Conservation (phyloP, 2,797 vertebrate species). For the Coregonus sp. region DNA sequence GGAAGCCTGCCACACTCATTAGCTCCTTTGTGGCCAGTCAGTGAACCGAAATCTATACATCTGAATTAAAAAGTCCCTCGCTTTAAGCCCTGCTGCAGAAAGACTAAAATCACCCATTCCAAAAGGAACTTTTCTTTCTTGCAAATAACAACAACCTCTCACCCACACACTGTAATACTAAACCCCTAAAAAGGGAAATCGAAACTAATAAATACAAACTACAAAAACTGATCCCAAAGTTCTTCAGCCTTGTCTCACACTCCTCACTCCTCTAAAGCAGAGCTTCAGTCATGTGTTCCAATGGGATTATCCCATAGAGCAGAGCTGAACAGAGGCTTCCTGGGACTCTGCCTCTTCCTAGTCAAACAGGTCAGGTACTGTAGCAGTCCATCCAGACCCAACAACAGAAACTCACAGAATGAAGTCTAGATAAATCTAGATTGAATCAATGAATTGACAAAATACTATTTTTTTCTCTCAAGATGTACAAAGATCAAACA, state of each 20-base stretch:
- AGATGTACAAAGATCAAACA: not conserved
- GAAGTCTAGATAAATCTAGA: not conserved
- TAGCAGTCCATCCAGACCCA: not conserved
- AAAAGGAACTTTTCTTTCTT: not conserved
- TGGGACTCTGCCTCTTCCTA: not conserved
- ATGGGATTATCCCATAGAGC: not conserved
- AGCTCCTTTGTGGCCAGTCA: not conserved
- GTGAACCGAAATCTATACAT: not conserved
- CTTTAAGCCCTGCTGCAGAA: not conserved
- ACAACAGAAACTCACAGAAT: not conserved
- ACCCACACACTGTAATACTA: not conserved
- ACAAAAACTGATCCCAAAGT: not conserved
- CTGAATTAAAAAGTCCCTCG: not conserved
- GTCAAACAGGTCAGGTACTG: not conserved
- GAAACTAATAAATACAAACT: constrained; percentile 1
- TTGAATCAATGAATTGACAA: not conserved
- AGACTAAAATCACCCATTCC: not conserved
- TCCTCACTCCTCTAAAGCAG: not conserved
- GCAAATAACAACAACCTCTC: not conserved
- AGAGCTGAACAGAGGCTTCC: not conserved
- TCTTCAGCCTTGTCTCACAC: not conserved
- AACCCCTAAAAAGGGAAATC: not conserved
- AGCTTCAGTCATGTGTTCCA: not conserved
- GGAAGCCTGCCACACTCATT: not conserved
- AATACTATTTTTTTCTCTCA: not conserved